Evolutionary conservation across 2,888 invertebrate species (phyloP).

Genomic region (Toxonevra muliebris): DNA sequence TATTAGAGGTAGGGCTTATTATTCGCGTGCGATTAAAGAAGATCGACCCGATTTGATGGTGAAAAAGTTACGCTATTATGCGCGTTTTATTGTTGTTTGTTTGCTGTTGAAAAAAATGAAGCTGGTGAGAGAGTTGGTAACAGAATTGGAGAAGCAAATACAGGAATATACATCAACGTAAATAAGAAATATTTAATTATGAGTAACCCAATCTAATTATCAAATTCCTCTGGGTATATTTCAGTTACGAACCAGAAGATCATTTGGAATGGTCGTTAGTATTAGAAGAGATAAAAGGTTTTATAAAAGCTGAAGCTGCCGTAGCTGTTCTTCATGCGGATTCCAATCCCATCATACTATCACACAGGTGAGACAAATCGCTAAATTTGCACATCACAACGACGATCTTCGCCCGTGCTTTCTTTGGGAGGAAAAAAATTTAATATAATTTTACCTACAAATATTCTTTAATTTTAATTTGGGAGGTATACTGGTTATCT

Average conservation of each 20-base stretch:
- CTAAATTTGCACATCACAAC: constrained; percentile 35
- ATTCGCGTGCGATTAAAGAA: constrained; percentile 91
- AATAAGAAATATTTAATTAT: constrained; percentile 8
- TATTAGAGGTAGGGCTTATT: constrained; percentile 92
- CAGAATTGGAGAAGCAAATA: constrained; percentile 92
- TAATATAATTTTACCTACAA: constrained; percentile 31
- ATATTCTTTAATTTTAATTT: constrained; percentile 36
- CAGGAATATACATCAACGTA: constrained; percentile 90
- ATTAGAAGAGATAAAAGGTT: constrained; percentile 92
- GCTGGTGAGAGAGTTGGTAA: constrained; percentile 88
- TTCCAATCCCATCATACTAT: constrained; percentile 83
- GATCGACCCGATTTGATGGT: constrained; percentile 96
- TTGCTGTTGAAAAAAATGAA: constrained; percentile 92
- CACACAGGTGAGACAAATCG: constrained; percentile 75
- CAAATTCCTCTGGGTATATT: constrained; percentile 24
- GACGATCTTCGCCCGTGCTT: constrained; percentile 64
- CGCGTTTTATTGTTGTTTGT: constrained; percentile 95
- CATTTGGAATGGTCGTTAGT: constrained; percentile 96
- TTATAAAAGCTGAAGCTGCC: constrained; percentile 91
- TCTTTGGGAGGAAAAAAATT: constrained; percentile 62
- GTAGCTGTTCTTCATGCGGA: constrained; percentile 90
- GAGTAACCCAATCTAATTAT: background rate
- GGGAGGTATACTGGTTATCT: constrained; percentile 46
- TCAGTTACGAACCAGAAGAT: constrained; percentile 91
- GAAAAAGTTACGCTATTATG: constrained; percentile 94